Percentiles rank a stretch among this genome's conserved stretches.
Conservation (phyloP, 2,888 invertebrate species). For the Dascillus cervinus region DNA sequence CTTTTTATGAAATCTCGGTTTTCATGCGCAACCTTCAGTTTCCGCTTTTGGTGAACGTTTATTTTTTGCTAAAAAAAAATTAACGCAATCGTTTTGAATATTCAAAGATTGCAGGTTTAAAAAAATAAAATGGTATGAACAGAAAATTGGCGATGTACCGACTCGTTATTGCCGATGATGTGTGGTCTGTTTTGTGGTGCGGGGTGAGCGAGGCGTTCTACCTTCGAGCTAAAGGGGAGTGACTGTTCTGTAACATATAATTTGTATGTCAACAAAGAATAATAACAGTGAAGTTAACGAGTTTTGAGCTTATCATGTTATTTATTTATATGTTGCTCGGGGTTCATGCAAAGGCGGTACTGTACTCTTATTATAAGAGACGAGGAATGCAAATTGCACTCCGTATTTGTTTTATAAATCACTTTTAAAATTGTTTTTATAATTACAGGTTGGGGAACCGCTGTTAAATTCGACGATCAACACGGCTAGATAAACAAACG, state of each 20-base stretch:
- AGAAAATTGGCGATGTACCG: no score
- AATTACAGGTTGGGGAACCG: no score
- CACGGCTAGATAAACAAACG: no score
- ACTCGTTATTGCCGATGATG: no score
- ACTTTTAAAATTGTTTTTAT: slow-evolving; percentile 23
- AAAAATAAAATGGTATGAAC: no score
- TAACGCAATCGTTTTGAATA: no score
- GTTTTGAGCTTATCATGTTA: slow-evolving; percentile 37
- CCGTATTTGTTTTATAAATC: slow-evolving; percentile 31
- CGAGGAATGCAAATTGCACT: slow-evolving; percentile 29
- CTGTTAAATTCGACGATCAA: no score
- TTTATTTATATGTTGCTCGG: slow-evolving; percentile 33
- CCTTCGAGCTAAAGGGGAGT: slow-evolving; percentile 26
- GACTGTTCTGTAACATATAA: slow-evolving; percentile 37
- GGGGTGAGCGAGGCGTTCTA: slow-evolving; percentile 7
- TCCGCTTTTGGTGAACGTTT: no score
- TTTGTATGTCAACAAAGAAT: slow-evolving; percentile 43
- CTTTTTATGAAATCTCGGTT: no score
- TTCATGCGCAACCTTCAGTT: no score
- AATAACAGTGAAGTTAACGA: slow-evolving; percentile 40
- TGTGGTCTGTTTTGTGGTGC: slow-evolving; percentile 11
- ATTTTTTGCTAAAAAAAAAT: no score
- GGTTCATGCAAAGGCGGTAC: slow-evolving; percentile 20
- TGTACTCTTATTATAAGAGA: slow-evolving; percentile 21
- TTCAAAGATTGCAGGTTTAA: no score